Base-by-base conservation (phyloP, 2,888 invertebrate genomes). In the Drosophila macrothrix region DNA sequence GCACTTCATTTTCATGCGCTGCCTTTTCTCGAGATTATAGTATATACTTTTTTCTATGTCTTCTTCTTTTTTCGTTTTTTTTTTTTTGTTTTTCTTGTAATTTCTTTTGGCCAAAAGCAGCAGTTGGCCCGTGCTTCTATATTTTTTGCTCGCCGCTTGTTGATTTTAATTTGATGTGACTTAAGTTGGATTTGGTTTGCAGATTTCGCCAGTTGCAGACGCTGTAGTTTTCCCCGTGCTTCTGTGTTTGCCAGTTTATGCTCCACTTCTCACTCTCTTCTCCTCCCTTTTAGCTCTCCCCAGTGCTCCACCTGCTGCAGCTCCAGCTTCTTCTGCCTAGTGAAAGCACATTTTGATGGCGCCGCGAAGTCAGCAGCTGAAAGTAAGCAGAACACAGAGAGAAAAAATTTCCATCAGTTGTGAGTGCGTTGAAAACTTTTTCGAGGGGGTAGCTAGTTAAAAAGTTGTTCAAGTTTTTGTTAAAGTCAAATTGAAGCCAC, bases 151-250 rank as follows among this genome's bases (percentile, higher is more conserved):
- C 79, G 83, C 49, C 73, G 88, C 84, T 89, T 88, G 87, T 88
- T 88, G 90, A 88, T 88, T 88, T 90, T 88, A 88, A 88, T 88
- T 88, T 88, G 88, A 88, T 88, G 88, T 88, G 90, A 88, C 88
- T 90, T 87, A 87, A 87, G 88, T 90, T 90, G 88, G 83, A 89
- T 87, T 89, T 89, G 82, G 89, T 71, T 83, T 83, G 83, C 88
- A 87, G 88, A 87, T 82, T 87, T 82, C 52, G 54, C 73, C 68
- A 78, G 76, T 78, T 37, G 65, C 76, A 50, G 72, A 54, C 56
- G 39, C 25, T 33, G 54, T 69, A 76, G 81, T 73, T 76, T 74
- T 58, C 59, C 73, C 59, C 59, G 65, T 67, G 16, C 16, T 46
- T 25, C 62, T 69, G 56, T 69, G 56, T 55, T 67, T 61, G 62